These are phyloP conservation scores for Falco peregrinus DNA, from an alignment of 2,797 vertebrate genomes.

Conservation along the genomic window DNA sequence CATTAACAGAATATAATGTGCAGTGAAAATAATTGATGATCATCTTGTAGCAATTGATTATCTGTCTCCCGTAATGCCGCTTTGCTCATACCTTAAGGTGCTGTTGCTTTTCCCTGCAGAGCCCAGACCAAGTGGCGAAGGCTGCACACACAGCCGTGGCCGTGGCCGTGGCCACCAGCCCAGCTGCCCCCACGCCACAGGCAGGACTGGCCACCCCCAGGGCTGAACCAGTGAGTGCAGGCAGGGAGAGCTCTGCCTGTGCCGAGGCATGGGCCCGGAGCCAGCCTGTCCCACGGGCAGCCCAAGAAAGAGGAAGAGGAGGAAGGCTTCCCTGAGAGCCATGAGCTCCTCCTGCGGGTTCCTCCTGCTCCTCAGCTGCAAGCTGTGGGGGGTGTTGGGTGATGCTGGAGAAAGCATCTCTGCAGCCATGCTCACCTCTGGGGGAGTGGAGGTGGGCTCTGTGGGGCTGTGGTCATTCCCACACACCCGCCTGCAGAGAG, in stretches of 20 bases:
- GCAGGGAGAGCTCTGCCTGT: background rate
- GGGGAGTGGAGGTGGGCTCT: background rate
- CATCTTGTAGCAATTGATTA: background rate
- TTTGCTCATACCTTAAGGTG: background rate
- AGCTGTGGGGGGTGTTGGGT: too few species aligned
- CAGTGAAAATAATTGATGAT: background rate
- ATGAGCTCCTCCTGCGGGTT: background rate
- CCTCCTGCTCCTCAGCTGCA: background rate
- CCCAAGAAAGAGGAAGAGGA: background rate
- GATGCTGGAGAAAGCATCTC: background rate
- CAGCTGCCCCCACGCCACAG: accelerated
- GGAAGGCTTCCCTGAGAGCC: accelerated
- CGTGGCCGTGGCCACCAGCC: accelerated
- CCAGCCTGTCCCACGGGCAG: background rate
- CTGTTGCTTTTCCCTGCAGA: background rate
- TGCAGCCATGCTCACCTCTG: background rate
- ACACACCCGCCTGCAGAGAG: background rate
- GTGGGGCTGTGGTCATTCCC: background rate
- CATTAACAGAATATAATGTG: background rate
- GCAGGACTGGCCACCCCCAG: background rate
- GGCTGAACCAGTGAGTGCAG: background rate
- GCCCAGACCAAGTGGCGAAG: background rate
- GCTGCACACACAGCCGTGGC: background rate
- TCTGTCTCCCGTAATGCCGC: background rate
- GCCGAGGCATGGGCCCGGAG: background rate